Evolutionary conservation across 1,140 invertebrate species (phyloP).

Genomic region (Rhopalosiphum padi): DNA sequence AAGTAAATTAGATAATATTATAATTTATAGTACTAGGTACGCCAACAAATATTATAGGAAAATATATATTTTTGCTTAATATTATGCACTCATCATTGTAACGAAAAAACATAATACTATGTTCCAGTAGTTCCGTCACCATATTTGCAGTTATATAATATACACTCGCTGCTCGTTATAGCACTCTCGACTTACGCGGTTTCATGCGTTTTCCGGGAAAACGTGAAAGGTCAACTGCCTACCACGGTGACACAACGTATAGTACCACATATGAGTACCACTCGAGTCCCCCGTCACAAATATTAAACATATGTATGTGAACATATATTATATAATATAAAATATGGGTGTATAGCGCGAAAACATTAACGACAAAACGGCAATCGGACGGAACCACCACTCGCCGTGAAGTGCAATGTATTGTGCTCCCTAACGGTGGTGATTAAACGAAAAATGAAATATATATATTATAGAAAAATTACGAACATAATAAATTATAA

Average conservation of each 20-base stretch:
- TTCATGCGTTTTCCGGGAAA: background rate
- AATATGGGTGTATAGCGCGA: background rate
- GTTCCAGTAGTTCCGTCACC: background rate
- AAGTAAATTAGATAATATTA: background rate
- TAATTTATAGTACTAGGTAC: background rate
- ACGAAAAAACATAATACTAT: background rate
- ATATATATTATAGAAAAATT: background rate
- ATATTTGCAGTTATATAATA: background rate
- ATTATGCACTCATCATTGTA: background rate
- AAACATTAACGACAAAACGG: constrained; percentile 4
- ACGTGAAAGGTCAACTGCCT: constrained; percentile 6
- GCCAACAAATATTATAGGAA: background rate
- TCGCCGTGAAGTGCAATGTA: background rate
- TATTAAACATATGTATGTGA: background rate
- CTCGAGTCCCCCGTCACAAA: background rate
- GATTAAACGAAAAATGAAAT: constrained; percentile 18
- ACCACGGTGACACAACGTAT: background rate
- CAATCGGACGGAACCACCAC: background rate
- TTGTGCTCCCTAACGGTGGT: background rate
- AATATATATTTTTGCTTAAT: background rate
- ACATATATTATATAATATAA: background rate
- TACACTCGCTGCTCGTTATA: background rate
- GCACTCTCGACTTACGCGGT: background rate
- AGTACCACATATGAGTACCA: background rate
- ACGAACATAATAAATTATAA: background rate